Percentiles rank a stretch among this genome's conserved stretches.
Evolutionary conservation across 2,113 vertebrate genomes (phyloP).

Genomic region (Hypomesus transpacificus): DNA sequence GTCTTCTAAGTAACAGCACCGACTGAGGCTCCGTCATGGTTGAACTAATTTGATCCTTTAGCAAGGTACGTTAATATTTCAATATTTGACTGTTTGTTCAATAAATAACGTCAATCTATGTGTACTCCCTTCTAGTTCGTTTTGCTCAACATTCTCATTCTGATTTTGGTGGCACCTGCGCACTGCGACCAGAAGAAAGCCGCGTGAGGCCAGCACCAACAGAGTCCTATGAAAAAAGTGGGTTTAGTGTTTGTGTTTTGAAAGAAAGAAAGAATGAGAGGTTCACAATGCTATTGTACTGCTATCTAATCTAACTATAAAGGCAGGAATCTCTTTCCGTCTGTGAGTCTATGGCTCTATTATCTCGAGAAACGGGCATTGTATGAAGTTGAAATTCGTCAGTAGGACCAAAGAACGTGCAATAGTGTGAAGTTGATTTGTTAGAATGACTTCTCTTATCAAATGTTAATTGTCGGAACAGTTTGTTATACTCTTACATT

Average conservation of each 20-base stretch:
- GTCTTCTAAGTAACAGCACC: slow-evolving; percentile 91
- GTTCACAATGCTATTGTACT: too few relatives aligned
- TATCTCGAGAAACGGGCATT: too few relatives aligned
- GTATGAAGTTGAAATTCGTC: too few relatives aligned
- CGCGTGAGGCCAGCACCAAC: neutral
- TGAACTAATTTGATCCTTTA: slow-evolving; percentile 34
- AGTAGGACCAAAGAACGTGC: too few relatives aligned
- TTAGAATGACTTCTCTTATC: too few relatives aligned
- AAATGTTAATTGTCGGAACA: too few relatives aligned
- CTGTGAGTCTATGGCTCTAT: too few relatives aligned
- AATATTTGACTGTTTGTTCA: slow-evolving; percentile 18
- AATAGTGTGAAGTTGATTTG: too few relatives aligned
- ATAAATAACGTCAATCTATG: slow-evolving; percentile 60
- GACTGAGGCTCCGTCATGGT: slow-evolving; percentile 95
- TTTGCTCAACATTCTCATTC: slow-evolving; percentile 46
- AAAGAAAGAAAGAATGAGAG: neutral
- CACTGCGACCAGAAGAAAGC: neutral
- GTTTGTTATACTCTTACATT: too few relatives aligned
- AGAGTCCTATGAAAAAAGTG: too few relatives aligned
- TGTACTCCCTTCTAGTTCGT: slow-evolving; percentile 43
- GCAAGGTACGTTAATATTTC: slow-evolving; percentile 35
- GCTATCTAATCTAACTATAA: too few relatives aligned
- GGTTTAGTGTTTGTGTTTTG: neutral
- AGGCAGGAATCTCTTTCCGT: too few relatives aligned
- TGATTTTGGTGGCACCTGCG: slow-evolving; percentile 38